Evolutionary conservation across 2,888 invertebrate species (phyloP), one percentile per base, ranked within the genome.

Genomic region (Byasa hedistus): DNA sequence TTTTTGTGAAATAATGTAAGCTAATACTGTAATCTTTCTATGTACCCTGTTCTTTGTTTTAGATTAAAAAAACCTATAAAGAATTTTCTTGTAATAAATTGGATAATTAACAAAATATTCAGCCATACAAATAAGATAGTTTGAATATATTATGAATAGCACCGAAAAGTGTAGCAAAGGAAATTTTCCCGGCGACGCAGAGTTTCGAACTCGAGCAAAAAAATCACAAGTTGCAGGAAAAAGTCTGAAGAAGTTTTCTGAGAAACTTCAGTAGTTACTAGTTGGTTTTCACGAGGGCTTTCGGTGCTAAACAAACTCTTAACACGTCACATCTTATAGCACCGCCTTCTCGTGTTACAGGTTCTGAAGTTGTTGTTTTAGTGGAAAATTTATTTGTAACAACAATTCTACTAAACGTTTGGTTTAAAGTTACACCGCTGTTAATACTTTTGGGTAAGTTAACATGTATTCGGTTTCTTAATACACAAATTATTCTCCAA

Each of bases 251-350:
- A 52, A 52, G 52, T 52, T 52, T 52, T 21, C 52, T 8, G 52
- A 52, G 52, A 52, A 52, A 52, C 52, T 52, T 8, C 21, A n/a
- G 52, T 52, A 52, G 61, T 61, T 52, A 21, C 22, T 8, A 52
- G 61, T 61, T 61, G 32, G 55, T 55, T 61, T 61, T 44, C 61
- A 39, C 36, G 39, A n/a, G 54, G 39, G 17, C 39, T 27, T 12
- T 55, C 19, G 10, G 36, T 61, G 36, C n/a, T 61, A 61, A 61
- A 54, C 54, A 61, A 61, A 61, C 61, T 61, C 52, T 61, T 61
- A 55, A 24, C 61, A 36, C 55, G 36, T 61, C 36, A 61, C 61
- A 55, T 61, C 36, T 61, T 32, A 55, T 36, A 22, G 22, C 39
- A 21, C 36, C 51, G 24, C 21, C 61, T 48, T 48, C 3, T 10